These are phyloP conservation scores for Onychomys torridus DNA, from an alignment of 2,797 vertebrate species.

Conservation along the genomic window DNA sequence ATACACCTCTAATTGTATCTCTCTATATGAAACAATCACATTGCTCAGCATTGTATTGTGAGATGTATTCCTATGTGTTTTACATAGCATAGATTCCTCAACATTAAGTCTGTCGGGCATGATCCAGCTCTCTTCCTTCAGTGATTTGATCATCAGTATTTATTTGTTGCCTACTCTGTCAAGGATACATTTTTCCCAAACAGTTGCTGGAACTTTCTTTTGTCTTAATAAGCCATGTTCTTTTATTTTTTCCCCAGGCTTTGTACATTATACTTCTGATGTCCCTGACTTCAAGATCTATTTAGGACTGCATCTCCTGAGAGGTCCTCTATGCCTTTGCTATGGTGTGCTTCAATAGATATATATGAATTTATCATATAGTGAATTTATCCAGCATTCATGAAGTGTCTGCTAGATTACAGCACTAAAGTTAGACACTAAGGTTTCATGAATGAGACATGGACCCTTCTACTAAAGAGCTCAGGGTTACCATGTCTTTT, in stretches of 20 bases:
- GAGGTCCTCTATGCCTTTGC: background rate
- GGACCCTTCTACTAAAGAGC: background rate
- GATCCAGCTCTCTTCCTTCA: background rate
- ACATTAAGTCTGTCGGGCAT: background rate
- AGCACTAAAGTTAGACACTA: background rate
- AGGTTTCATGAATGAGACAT: background rate
- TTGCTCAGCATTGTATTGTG: background rate
- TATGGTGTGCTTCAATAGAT: background rate
- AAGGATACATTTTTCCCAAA: background rate
- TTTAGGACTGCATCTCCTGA: background rate
- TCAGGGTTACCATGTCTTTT: background rate
- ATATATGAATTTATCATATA: too few species aligned
- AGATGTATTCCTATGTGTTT: slow-evolving; percentile 2
- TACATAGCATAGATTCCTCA: background rate
- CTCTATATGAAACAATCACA: background rate
- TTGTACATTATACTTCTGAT: slow-evolving; percentile 5
- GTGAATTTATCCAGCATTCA: background rate
- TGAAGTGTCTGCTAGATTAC: background rate
- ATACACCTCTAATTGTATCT: slow-evolving; percentile 3
- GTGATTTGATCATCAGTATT: background rate
- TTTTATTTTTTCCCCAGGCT: background rate
- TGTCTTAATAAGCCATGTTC: background rate
- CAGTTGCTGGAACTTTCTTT: background rate
- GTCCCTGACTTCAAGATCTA: slow-evolving; percentile 9
- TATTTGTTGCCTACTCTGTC: slow-evolving; percentile 8